Percentiles rank a stretch among this genome's conserved stretches.
phyloP scores from a whole-genome alignment of 2,888 invertebrate genomes.

The Watsonalla binaria region DNA sequence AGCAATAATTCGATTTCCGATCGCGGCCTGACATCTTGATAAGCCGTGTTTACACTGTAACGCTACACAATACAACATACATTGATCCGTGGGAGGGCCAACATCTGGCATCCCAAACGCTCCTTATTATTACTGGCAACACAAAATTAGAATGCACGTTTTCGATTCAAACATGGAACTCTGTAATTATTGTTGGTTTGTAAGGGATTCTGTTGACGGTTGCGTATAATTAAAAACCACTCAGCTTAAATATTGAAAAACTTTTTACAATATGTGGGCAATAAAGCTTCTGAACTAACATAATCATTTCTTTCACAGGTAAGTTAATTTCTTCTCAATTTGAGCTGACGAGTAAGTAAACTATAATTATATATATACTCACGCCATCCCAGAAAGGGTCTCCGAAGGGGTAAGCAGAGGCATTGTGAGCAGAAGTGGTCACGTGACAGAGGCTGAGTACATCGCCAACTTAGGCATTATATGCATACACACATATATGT shows the following conservation, averaged over 20 bases:
- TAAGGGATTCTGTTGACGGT: background rate
- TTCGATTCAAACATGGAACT: background rate
- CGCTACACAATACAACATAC: slow-evolving; percentile 18
- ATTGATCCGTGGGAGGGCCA: slow-evolving; percentile 39
- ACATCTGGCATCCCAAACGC: slow-evolving; percentile 28
- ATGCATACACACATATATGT: no score
- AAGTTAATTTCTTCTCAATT: slow-evolving; percentile 3
- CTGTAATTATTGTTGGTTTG: background rate
- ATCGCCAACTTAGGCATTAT: no score
- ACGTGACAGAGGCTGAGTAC: no score
- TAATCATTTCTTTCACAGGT: slow-evolving; percentile 16
- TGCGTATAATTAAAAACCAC: background rate
- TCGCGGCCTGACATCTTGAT: background rate
- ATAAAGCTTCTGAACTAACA: slow-evolving; percentile 4
- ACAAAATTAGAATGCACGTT: background rate
- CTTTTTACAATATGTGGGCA: background rate
- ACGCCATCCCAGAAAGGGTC: no score
- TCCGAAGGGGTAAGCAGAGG: no score
- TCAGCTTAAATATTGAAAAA: background rate
- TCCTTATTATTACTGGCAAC: slow-evolving; percentile 5
- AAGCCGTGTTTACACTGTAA: slow-evolving; percentile 1
- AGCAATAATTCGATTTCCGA: background rate
- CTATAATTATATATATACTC: background rate
- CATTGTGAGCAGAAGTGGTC: no score
- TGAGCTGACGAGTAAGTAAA: slow-evolving; percentile 2